A percentile compares a stretch with the other conserved stretches of the same genome.
phyloP scores from a whole-genome alignment of 1,140 invertebrate species.

The Bradynema listronoti region DNA sequence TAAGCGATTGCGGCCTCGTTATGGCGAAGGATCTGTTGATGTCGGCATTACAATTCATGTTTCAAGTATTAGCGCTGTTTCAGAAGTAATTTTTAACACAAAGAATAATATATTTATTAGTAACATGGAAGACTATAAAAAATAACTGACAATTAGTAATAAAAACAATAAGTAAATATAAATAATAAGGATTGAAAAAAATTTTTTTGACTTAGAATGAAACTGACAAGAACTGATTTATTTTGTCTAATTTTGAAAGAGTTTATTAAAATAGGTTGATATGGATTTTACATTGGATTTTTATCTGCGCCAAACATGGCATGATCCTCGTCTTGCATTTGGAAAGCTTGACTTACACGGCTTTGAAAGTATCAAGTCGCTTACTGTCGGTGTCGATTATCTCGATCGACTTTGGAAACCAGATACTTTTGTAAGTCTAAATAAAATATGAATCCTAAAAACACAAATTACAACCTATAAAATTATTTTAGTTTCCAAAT shows the following conservation, averaged over 20 bases:
- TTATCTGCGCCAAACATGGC: slow-evolving; percentile 78
- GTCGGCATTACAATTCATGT: slow-evolving; percentile 57
- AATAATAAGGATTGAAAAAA: slow-evolving; percentile 66
- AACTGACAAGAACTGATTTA: no score
- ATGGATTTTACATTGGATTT: slow-evolving; percentile 43
- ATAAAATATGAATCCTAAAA: slow-evolving; percentile 11
- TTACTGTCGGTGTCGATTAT: slow-evolving; percentile 75
- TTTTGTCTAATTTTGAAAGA: no score
- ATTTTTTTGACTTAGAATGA: no score
- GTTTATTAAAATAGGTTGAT: no score
- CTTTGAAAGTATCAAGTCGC: slow-evolving; percentile 67
- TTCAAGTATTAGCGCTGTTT: slow-evolving; percentile 51
- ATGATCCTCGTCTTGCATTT: slow-evolving; percentile 83
- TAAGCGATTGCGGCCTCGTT: slow-evolving; percentile 93
- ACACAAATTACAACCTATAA: background rate
- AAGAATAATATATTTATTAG: background rate
- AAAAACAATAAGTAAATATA: background rate
- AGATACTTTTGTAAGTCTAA: slow-evolving; percentile 66
- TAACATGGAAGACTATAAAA: no score
- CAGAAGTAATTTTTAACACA: slow-evolving; percentile 42
- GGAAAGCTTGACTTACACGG: slow-evolving; percentile 69
- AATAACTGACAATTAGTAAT: no score
- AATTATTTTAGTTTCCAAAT: slow-evolving; percentile 74
- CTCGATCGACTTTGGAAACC: slow-evolving; percentile 95
- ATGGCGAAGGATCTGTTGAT: slow-evolving; percentile 71